These are phyloP conservation scores for Sceloporus undulatus DNA, from an alignment of 2,113 vertebrate genomes.

Conservation along the genomic window DNA sequence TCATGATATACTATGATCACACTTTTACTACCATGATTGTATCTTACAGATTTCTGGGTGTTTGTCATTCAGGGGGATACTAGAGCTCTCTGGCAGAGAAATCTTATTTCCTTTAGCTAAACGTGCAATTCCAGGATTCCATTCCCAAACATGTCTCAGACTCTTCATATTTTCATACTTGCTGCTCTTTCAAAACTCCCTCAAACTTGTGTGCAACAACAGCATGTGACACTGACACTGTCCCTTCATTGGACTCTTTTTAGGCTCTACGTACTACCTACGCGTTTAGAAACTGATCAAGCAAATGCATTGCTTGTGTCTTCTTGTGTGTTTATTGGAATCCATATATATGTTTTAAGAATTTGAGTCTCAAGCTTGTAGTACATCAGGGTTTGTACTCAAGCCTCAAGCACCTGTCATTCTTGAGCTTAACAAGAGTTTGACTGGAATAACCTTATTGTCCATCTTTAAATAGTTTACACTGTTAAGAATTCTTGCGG, in stretches of 20 bases:
- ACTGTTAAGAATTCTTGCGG: slow-evolving; percentile 40
- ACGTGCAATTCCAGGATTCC: too few relatives aligned
- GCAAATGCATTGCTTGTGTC: neutral
- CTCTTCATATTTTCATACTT: neutral
- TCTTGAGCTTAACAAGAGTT: slow-evolving; percentile 15
- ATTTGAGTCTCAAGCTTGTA: neutral
- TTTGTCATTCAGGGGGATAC: too few relatives aligned
- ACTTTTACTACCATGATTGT: too few relatives aligned
- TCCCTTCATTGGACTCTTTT: neutral
- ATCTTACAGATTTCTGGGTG: too few relatives aligned
- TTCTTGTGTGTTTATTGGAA: slow-evolving; percentile 7
- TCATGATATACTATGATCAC: too few relatives aligned
- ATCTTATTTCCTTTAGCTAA: too few relatives aligned
- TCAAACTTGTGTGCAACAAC: neutral
- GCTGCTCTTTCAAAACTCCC: neutral
- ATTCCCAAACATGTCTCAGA: neutral
- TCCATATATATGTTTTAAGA: neutral
- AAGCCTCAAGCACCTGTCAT: neutral
- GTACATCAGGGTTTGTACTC: neutral
- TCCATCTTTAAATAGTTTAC: slow-evolving; percentile 31
- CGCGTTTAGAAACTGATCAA: neutral
- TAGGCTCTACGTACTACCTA: too few relatives aligned
- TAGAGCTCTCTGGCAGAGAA: too few relatives aligned
- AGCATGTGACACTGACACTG: neutral
- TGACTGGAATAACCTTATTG: slow-evolving; percentile 25